Evolutionary conservation across 2,113 vertebrate genomes (phyloP).

Genomic region (Bos indicus): DNA sequence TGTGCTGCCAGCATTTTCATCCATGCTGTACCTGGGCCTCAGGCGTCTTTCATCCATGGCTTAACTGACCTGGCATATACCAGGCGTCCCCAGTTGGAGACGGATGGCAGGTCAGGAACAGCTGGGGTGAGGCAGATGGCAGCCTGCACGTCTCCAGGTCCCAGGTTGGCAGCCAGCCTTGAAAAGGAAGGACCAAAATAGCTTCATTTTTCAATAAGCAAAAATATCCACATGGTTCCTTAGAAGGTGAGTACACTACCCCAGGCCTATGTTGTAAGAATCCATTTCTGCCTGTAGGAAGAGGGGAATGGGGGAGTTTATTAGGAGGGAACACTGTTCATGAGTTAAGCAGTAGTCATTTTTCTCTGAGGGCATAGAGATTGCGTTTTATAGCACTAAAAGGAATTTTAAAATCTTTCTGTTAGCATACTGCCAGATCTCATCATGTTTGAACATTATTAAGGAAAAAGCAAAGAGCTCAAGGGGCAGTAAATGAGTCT

Average conservation of each 20-base stretch:
- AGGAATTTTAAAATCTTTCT: slow-evolving; percentile 24
- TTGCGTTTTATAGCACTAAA: neutral
- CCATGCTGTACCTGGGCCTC: neutral
- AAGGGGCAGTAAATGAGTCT: neutral
- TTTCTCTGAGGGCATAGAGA: neutral
- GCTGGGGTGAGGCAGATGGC: slow-evolving; percentile 46
- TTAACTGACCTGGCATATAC: slow-evolving; percentile 59
- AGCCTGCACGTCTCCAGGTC: slow-evolving; percentile 45
- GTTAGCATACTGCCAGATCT: neutral
- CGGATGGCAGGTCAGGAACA: slow-evolving; percentile 60
- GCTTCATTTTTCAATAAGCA: slow-evolving; percentile 65
- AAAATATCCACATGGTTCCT: neutral
- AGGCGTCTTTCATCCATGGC: slow-evolving; percentile 13
- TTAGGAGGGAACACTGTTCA: neutral
- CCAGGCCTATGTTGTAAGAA: neutral
- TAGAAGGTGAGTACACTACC: neutral
- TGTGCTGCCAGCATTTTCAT: neutral
- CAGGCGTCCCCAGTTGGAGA: slow-evolving; percentile 49
- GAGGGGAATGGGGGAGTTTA: neutral
- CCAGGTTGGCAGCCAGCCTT: slow-evolving; percentile 31
- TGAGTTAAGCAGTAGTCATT: neutral
- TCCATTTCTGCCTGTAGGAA: neutral
- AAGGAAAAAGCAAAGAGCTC: neutral
- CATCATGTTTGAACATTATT: neutral
- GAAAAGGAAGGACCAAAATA: slow-evolving; percentile 38